Conservation (phyloP, 2,113 vertebrate genomes). For the Gavialis gangeticus region DNA sequence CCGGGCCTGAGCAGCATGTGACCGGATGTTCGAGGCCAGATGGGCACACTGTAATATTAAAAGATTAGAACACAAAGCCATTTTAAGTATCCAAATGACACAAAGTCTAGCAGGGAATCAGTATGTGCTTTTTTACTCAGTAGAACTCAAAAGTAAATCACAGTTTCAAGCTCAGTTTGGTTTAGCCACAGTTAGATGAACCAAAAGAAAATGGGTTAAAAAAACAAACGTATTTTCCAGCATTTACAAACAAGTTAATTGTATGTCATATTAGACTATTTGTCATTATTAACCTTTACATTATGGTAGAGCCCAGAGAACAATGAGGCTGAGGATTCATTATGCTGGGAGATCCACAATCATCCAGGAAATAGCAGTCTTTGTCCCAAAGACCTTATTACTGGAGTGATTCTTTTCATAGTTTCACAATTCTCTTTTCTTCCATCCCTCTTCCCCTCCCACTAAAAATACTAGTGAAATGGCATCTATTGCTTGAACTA, state of each 20-base stretch:
- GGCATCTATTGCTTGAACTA: background rate
- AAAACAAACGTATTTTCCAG: background rate
- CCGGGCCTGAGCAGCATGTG: no score
- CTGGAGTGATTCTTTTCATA: no score
- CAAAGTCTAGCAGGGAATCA: background rate
- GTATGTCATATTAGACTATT: background rate
- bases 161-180: background rate
- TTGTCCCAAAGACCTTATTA: background rate
- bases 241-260: background rate
- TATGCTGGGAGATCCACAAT: background rate
- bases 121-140: fast-evolving
- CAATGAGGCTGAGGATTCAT: background rate
- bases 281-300: background rate
- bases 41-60: background rate
- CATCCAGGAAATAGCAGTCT: background rate
- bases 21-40: background rate
- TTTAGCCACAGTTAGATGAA: background rate
- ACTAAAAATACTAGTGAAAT: background rate
- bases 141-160: background rate
- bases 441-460: no score
- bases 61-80: background rate
- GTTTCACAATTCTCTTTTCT: no score
- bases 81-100: background rate
- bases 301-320: background rate
- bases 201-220: background rate